Percentiles rank a stretch among this genome's conserved stretches.
These are phyloP conservation scores for Drosophila anceps DNA, from an alignment of 2,888 invertebrate genomes.

Conservation along the genomic window DNA sequence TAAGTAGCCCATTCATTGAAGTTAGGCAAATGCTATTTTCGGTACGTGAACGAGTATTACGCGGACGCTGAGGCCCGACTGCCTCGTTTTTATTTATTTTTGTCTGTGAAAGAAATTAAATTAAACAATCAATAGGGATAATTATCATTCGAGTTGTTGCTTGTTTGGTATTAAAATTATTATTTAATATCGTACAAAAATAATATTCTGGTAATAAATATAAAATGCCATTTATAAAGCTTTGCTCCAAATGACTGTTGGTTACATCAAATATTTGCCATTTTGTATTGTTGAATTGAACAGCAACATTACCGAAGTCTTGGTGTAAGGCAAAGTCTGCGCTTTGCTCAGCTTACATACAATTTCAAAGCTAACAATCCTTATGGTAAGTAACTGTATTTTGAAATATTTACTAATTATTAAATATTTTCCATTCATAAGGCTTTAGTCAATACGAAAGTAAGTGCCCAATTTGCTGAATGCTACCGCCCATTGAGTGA, in stretches of 20 bases:
- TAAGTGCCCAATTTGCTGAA: background rate
- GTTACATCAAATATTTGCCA: background rate
- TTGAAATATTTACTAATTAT: background rate
- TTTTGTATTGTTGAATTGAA: background rate
- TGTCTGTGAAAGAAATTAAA: background rate
- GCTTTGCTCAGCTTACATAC: background rate
- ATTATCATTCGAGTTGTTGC: background rate
- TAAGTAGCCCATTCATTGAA: too few relatives aligned
- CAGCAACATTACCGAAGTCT: background rate
- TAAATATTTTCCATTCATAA: background rate
- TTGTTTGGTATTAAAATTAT: constrained; percentile 8
- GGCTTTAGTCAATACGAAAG: background rate
- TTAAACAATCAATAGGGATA: constrained; percentile 17
- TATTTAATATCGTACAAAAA: constrained; percentile 6
- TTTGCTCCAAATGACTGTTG: background rate
- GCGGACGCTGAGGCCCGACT: background rate
- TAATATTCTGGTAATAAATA: constrained; percentile 1
- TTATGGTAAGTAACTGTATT: background rate
- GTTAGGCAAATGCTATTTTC: background rate
- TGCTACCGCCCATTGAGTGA: background rate
- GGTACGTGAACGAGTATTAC: background rate
- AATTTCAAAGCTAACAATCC: background rate
- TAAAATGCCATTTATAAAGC: background rate
- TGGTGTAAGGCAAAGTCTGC: background rate
- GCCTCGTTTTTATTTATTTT: background rate